Base-by-base conservation (phyloP, 2,888 invertebrate species). In the Chymomyza fuscimana region DNA sequence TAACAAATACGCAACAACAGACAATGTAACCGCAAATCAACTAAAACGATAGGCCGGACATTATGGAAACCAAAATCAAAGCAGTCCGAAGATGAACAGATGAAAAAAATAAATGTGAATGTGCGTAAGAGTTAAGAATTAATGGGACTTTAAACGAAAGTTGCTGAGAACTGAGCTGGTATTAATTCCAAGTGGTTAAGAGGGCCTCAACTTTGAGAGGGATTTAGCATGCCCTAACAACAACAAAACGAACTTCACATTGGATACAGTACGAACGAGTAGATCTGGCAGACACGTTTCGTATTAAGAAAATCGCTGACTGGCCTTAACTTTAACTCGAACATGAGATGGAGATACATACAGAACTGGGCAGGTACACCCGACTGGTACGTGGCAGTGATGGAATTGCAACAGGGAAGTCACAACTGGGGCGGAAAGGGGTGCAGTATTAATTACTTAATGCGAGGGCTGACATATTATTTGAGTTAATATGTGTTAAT, bases 241-340 rank as follows among this genome's bases (percentile, higher is more conserved):
- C 9, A 46, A 70, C 73, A 86, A 64, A 77, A 77, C 77, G 87
- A 87, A 76, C 87, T 86, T 76, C 78, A 86, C 86, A 84, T 85
- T 83, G 82, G 82, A 76, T 78, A 86, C 85, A 84, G 82, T 32
- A 9, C 32, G 32, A 32, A 32, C 32, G 32, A 32, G 32, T 85
- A 73, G 85, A 82, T 84, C 87, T 73, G 78, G 69, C 79, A 81
- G 74, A 83, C 89, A 89, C 89, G 89, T 89, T 90, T 89, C 90
- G 68, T 89, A 89, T 89, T 89, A 90, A 87, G 80, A 81, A 88
- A 89, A 89, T 79, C 82, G 78, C 74, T 75, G 78, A 72, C 67
- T 22, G 54, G 54, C 19, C 54, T 22, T 16, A 54, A 22, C 22
- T 54, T 54, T 22, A 36, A 59, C 15, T 58, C 50, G 19, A 32